Percentiles rank a stretch among this genome's conserved stretches.
Evolutionary conservation across 2,888 invertebrate genomes (phyloP).

Genomic region (Tigriopus californicus): DNA sequence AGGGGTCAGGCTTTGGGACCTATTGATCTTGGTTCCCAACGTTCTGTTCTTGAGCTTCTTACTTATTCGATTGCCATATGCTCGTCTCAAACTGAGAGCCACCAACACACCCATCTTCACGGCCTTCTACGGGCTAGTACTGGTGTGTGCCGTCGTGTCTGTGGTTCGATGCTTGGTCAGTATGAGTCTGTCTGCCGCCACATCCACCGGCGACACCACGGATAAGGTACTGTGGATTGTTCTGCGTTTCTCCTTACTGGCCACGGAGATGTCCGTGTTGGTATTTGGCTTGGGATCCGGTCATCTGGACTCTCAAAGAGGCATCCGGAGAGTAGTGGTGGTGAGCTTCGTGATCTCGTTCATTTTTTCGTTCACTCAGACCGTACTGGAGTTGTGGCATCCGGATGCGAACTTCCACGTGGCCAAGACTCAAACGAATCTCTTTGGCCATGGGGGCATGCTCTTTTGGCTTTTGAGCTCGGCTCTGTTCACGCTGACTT

Average conservation of each 20-base stretch:
- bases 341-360: background rate
- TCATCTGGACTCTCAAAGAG: background rate
- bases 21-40: background rate
- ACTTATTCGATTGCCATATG: background rate
- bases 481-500: background rate
- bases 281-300: background rate
- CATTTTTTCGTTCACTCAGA: background rate
- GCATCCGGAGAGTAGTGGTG: background rate
- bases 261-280: background rate
- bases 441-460: slow-evolving; percentile 2
- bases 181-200: background rate
- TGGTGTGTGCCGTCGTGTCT: background rate
- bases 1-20: background rate
- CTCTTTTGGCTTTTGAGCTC: background rate
- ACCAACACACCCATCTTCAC: background rate
- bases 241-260: background rate
- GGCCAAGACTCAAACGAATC: background rate
- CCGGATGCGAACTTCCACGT: slow-evolving; percentile 4
- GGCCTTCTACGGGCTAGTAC: background rate
- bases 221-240: background rate
- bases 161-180: background rate
- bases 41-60: background rate
- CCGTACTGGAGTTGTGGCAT: background rate
- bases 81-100: background rate
- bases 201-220: background rate